Evolutionary conservation across 2,113 vertebrate genomes (phyloP).

Genomic region (Muscicapa adusta): DNA sequence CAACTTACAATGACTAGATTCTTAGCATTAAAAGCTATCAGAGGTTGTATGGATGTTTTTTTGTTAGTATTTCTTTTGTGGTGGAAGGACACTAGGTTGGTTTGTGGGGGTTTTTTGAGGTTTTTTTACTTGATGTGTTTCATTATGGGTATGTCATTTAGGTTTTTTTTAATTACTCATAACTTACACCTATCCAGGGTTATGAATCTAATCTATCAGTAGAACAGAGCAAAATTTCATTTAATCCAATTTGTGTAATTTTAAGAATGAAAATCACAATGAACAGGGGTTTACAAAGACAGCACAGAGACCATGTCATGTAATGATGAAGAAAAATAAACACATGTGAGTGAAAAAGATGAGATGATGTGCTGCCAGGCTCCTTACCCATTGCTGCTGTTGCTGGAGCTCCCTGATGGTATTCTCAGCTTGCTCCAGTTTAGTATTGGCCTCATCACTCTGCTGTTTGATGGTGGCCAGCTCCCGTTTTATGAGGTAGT

Average conservation of each 20-base stretch:
- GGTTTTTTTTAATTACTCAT: neutral
- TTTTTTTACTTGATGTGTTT: neutral
- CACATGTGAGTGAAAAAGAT: constrained; percentile 33
- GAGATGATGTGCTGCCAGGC: constrained; percentile 65
- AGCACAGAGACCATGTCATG: constrained; percentile 50
- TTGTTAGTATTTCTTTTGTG: neutral
- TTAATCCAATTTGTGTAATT: neutral
- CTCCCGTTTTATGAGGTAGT: constrained; percentile 99
- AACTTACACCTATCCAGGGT: neutral
- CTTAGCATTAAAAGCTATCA: neutral
- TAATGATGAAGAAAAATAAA: constrained; percentile 28
- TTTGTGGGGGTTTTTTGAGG: accelerated
- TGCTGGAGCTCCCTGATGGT: constrained; percentile 93
- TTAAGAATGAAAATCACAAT: constrained; percentile 16
- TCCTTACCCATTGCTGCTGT: constrained; percentile 91
- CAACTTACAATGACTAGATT: neutral
- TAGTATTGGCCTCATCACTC: constrained; percentile 90
- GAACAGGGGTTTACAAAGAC: constrained; percentile 50
- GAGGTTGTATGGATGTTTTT: neutral
- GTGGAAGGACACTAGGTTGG: neutral
- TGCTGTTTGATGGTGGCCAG: constrained; percentile 97
- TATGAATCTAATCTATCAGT: neutral
- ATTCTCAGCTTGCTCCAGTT: constrained; percentile 92
- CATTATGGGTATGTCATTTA: neutral
- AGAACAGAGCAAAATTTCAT: neutral